Evolutionary conservation across 2,113 vertebrate genomes (phyloP), one percentile per base, ranked within the genome.

Genomic region (Nesogale talazaci): DNA sequence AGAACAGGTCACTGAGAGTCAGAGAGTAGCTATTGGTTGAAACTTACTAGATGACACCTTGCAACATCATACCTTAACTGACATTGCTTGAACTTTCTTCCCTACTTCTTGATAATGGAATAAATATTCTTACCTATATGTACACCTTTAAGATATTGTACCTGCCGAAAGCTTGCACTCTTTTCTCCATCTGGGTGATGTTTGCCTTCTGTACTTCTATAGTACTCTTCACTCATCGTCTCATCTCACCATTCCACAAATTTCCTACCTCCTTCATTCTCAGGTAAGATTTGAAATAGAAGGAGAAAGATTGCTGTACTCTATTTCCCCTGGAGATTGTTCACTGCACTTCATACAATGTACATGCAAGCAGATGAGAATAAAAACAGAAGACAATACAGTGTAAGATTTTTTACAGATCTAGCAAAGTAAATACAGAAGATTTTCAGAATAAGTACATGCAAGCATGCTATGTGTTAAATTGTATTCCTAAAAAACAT

Each of bases 251-350:
- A 46, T 88, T 36, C 42, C 14, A 36, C 2, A 16, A 42, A 29
- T 22, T 40, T 7, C 4, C 40, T 56, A 7, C 7, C 52, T 61
- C 38, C 56, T 69, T 1, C 17, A 70, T 4, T 59, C 46, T 3
- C 2, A 76, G 9, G 16, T 3, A 52, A 52, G 46, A 31, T 76
- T 40, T 40, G 34, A 42, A 85, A 70, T 31, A n/a, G 20, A 90
- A 93, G 19, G 75, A 87, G 29, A 76, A 69, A 92, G 23, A 74
- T 36, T 81, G 40, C 19, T 69, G 17, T 69, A 80, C 87, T 65
- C 36, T 46, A 89, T 11, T 89, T 14, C 29, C 5, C 34, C 23
- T 25, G 52, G 17, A 10, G 59, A 38, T 11, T 42, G 2, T 11
- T 34, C 22, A 42, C 2, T 1, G 1, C 20, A 27, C 23, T 11